phyloP scores from a whole-genome alignment of 2,888 invertebrate species.

The Emmelina monodactyla region DNA sequence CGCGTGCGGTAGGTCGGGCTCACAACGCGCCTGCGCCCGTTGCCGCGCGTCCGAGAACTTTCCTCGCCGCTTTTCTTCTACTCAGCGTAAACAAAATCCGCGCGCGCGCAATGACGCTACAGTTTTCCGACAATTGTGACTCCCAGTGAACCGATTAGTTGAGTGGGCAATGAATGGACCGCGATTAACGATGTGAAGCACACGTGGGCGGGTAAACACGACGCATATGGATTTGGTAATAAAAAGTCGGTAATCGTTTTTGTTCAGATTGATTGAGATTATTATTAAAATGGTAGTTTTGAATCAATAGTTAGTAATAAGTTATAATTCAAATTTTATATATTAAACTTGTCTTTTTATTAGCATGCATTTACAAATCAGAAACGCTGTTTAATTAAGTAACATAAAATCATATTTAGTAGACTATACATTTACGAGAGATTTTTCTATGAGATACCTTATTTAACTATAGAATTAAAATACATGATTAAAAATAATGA shows the following conservation, averaged over 20 bases:
- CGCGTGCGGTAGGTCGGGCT: conserved; percentile 64
- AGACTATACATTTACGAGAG: no score
- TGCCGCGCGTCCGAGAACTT: conserved; percentile 57
- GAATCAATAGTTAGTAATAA: no score
- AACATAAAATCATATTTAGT: no score
- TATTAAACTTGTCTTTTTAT: background rate
- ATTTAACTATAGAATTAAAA: no score
- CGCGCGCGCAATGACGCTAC: conserved; percentile 25
- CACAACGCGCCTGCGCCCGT: conserved; percentile 54
- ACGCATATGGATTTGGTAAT: conserved; percentile 60
- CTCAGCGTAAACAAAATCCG: conserved; percentile 50
- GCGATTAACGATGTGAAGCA: conserved; percentile 43
- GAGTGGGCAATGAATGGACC: conserved; percentile 24
- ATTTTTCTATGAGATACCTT: no score
- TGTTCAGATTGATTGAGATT: no score
- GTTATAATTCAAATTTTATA: background rate
- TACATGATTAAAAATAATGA: background rate
- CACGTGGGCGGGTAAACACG: conserved; percentile 40
- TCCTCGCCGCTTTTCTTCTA: conserved; percentile 61
- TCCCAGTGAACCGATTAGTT: background rate
- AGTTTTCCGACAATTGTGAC: conserved; percentile 2
- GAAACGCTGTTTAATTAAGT: no score
- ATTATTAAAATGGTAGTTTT: no score
- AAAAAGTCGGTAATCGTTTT: conserved; percentile 57
- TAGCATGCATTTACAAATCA: background rate